These are phyloP conservation scores for Scaptomyza hsui DNA, from an alignment of 1,140 invertebrate species.

Conservation along the genomic window DNA sequence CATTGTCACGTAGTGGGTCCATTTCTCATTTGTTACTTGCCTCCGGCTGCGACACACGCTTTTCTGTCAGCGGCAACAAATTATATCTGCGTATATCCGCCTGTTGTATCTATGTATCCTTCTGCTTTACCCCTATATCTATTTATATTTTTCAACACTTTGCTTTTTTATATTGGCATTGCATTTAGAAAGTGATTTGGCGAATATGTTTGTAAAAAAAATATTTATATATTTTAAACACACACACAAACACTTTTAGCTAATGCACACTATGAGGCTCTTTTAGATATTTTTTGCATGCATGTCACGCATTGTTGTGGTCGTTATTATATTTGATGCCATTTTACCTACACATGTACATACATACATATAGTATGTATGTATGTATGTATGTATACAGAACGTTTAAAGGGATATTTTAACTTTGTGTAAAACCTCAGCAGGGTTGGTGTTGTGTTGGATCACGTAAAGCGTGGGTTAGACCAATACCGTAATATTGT, in stretches of 20 bases:
- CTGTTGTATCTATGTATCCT: constrained; percentile 31
- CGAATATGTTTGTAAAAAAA: constrained; percentile 42
- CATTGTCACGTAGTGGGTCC: constrained; percentile 47
- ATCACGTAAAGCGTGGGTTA: constrained; percentile 5
- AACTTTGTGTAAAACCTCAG: constrained; percentile 25
- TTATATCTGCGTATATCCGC: constrained; percentile 26
- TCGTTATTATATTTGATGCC: constrained; percentile 59
- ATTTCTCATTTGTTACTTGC: constrained; percentile 40
- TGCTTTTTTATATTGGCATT: constrained; percentile 60
- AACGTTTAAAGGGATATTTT: constrained; percentile 52
- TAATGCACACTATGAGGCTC: constrained; percentile 44
- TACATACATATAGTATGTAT: not conserved
- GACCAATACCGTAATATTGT: not conserved
- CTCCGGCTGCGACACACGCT: constrained; percentile 21
- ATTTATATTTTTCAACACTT: constrained; percentile 54
- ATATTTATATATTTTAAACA: constrained; percentile 12
- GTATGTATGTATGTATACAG: not conserved
- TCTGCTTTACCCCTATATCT: constrained; percentile 10
- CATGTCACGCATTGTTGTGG: constrained; percentile 60
- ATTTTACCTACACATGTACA: constrained; percentile 31
- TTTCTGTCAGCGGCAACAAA: constrained; percentile 50
- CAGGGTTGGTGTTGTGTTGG: not conserved
- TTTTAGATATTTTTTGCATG: constrained; percentile 34
- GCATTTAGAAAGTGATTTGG: constrained; percentile 62
- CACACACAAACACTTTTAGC: constrained; percentile 15